Conservation (phyloP, 2,888 invertebrate genomes). For the Tenthredo mesomela region DNA sequence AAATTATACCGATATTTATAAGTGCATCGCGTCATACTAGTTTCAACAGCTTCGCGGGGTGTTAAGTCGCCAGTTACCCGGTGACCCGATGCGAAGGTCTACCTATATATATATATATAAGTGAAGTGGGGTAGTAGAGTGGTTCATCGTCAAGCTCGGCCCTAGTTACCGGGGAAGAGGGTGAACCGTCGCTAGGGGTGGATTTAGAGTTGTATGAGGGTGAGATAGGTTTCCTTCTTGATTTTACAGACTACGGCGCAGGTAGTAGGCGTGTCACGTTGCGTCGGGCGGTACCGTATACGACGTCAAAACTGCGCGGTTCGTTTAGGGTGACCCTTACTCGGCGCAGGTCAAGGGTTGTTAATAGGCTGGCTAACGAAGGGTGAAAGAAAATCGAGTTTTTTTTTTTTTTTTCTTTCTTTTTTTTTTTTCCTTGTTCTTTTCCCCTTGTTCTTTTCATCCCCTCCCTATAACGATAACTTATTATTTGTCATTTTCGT, state of each 20-base stretch:
- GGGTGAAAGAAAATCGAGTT: neutral
- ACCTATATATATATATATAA: constrained; percentile 66
- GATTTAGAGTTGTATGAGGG: constrained; percentile 61
- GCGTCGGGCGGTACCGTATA: constrained; percentile 76
- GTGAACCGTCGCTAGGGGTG: constrained; percentile 46
- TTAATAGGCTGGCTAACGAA: neutral
- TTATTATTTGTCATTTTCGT: too few species aligned
- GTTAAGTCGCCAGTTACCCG: constrained; percentile 65
- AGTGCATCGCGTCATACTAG: neutral
- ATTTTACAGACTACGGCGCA: constrained; percentile 64
- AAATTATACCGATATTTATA: too few species aligned
- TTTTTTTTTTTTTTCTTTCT: neutral
- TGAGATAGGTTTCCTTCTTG: constrained; percentile 54
- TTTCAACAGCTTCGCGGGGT: constrained; percentile 55
- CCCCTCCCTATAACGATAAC: too few species aligned
- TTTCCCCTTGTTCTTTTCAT: too few species aligned
- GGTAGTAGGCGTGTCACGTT: constrained; percentile 76
- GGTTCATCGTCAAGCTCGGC: constrained; percentile 55
- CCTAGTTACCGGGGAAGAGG: constrained; percentile 55
- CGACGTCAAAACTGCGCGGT: neutral
- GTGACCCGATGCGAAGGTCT: constrained; percentile 71
- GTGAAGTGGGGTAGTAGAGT: constrained; percentile 74
- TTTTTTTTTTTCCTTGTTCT: neutral
- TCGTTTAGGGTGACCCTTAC: constrained; percentile 17
- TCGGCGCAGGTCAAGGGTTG: constrained; percentile 40